Conservation (phyloP, 2,797 vertebrate genomes). For the Bradypodion pumilum region DNA sequence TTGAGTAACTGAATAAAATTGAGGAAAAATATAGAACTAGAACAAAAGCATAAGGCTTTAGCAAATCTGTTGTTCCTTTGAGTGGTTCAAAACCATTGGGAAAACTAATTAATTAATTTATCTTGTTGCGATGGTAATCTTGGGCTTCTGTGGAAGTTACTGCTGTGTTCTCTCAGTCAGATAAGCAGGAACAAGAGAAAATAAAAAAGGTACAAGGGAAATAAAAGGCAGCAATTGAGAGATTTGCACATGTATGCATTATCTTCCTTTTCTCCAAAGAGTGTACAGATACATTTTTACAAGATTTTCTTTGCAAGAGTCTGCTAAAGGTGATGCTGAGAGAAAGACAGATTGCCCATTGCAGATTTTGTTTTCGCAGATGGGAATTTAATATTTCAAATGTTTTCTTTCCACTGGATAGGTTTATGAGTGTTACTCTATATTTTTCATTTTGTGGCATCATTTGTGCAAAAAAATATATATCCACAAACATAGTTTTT, state of each 20-base stretch:
- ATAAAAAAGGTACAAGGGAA: background rate
- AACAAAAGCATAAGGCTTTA: background rate
- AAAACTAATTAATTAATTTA: background rate
- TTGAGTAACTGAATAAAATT: background rate
- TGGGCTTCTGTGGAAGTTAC: background rate
- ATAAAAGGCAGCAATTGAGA: background rate
- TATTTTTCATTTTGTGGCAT: too few relatives aligned
- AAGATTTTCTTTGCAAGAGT: background rate
- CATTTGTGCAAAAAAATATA: too few relatives aligned
- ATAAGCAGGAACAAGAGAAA: background rate
- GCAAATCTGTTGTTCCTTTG: background rate
- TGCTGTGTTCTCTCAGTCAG: background rate
- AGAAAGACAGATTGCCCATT: too few relatives aligned
- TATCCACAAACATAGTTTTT: too few relatives aligned
- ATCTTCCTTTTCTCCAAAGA: background rate
- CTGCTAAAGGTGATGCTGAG: too few relatives aligned
- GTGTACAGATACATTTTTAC: too few relatives aligned
- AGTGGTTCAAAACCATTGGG: background rate
- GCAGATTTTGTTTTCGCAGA: too few relatives aligned
- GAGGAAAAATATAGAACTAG: background rate
- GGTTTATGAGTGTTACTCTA: too few relatives aligned
- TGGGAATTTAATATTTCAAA: too few relatives aligned
- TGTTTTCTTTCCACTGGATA: too few relatives aligned
- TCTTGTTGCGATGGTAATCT: background rate
- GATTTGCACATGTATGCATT: background rate